phyloP scores from a whole-genome alignment of 1,140 invertebrate genomes.

The Nixonia krombeini region DNA sequence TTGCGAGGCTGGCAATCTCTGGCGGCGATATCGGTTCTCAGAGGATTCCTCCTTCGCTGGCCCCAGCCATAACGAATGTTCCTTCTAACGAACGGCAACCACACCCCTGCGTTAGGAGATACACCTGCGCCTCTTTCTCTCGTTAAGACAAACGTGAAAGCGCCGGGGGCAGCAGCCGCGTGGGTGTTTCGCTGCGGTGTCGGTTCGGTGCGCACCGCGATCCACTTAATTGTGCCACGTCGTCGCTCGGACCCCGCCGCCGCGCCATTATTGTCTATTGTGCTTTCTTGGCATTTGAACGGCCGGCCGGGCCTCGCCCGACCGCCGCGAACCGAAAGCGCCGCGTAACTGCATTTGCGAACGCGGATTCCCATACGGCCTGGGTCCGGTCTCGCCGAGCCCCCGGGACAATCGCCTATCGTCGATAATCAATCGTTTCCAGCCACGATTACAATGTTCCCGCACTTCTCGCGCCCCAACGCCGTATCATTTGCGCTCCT shows the following conservation, averaged over 20 bases:
- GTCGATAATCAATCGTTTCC: slow-evolving; percentile 50
- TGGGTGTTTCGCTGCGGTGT: slow-evolving; percentile 41
- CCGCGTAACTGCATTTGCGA: slow-evolving; percentile 31
- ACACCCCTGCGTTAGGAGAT: slow-evolving; percentile 55
- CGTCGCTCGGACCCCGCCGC: slow-evolving; percentile 19
- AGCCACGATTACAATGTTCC: background rate
- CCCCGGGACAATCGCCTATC: slow-evolving; percentile 53
- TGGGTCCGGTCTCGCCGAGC: slow-evolving; percentile 1
- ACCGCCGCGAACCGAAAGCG: slow-evolving; percentile 34
- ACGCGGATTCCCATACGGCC: slow-evolving; percentile 40
- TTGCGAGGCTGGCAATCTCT: slow-evolving; percentile 17
- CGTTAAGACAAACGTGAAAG: slow-evolving; percentile 57
- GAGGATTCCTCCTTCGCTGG: slow-evolving; percentile 18
- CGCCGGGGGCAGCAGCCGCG: slow-evolving; percentile 36
- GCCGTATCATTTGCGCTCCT: too few species aligned
- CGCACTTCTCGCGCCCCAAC: too few species aligned
- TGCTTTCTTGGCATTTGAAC: slow-evolving; percentile 48
- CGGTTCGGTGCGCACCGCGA: slow-evolving; percentile 34
- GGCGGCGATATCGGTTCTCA: slow-evolving; percentile 19
- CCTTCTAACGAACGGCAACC: slow-evolving; percentile 61
- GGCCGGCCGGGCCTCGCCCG: slow-evolving; percentile 26
- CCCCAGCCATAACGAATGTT: slow-evolving; percentile 40
- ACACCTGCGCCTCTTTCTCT: slow-evolving; percentile 55
- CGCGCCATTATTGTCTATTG: slow-evolving; percentile 42
- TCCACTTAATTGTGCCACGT: slow-evolving; percentile 51